phyloP scores from a whole-genome alignment of 2,888 invertebrate species.

The Sylvicola fuscatus region DNA sequence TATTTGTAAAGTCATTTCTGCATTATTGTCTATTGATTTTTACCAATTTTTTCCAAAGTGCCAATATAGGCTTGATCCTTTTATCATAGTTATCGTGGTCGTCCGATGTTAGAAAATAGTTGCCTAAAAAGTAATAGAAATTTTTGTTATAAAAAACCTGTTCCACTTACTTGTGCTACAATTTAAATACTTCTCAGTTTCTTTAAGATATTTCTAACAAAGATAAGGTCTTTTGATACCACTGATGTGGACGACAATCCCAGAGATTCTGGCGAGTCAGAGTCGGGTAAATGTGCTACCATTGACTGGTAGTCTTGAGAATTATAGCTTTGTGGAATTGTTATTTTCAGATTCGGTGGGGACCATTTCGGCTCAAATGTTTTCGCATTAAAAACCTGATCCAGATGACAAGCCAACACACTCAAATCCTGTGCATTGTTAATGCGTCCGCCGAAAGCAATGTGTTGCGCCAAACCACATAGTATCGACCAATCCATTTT shows the following conservation, averaged over 20 bases:
- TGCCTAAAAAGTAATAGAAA: slow-evolving; percentile 3
- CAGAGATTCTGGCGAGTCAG: slow-evolving; percentile 19
- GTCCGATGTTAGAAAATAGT: slow-evolving; percentile 13
- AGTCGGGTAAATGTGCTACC: slow-evolving; percentile 18
- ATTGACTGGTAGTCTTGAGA: slow-evolving; percentile 20
- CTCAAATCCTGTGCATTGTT: slow-evolving; percentile 50
- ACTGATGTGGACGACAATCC: slow-evolving; percentile 21
- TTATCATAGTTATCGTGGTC: slow-evolving; percentile 30
- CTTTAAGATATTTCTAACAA: slow-evolving; percentile 16
- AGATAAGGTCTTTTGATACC: slow-evolving; percentile 17
- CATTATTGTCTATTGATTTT: slow-evolving; percentile 19
- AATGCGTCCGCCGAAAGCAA: slow-evolving; percentile 71
- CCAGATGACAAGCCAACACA: slow-evolving; percentile 29
- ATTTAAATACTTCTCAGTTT: slow-evolving; percentile 16
- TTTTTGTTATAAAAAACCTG: neutral
- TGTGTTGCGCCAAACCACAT: slow-evolving; percentile 53
- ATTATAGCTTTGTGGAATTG: slow-evolving; percentile 18
- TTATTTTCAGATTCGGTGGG: slow-evolving; percentile 27
- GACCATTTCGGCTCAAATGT: slow-evolving; percentile 37
- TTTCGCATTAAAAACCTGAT: slow-evolving; percentile 34
- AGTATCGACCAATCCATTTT: slow-evolving; percentile 47
- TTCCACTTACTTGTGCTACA: slow-evolving; percentile 13
- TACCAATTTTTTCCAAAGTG: slow-evolving; percentile 64
- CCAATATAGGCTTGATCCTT: slow-evolving; percentile 46
- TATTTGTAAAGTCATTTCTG: no score